Evolutionary conservation across 2,888 invertebrate species (phyloP).

Genomic region (Dicyrtoma fusca): DNA sequence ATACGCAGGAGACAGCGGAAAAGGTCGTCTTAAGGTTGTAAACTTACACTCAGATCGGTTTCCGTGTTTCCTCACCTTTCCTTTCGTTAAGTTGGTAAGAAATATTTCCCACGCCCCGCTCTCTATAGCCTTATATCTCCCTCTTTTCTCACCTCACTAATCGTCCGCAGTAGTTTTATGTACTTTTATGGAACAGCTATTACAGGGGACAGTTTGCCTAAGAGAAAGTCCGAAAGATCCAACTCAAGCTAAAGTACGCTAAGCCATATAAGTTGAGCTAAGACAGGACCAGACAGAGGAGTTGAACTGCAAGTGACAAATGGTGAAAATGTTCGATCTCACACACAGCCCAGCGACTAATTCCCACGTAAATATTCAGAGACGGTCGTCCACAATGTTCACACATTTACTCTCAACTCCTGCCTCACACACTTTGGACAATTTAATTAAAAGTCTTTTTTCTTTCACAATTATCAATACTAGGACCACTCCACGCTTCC

Average conservation of each 20-base stretch:
- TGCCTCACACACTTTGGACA: slow-evolving; percentile 3
- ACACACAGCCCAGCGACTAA: not conserved
- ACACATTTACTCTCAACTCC: slow-evolving; percentile 15
- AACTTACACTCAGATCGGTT: not conserved
- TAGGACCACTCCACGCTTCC: no score
- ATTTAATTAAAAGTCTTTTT: slow-evolving; percentile 21
- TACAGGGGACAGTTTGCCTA: no score
- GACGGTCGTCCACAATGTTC: no score
- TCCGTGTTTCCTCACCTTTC: not conserved
- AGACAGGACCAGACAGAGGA: no score
- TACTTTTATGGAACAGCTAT: not conserved
- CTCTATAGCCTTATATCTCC: not conserved
- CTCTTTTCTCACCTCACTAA: slow-evolving; percentile 14
- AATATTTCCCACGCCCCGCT: not conserved
- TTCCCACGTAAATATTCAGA: slow-evolving; percentile 24
- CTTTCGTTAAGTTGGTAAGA: not conserved
- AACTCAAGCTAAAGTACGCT: not conserved
- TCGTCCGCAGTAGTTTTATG: not conserved
- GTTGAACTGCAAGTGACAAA: not conserved
- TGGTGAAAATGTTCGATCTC: not conserved
- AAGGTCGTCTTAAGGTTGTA: no score
- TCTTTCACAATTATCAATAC: no score
- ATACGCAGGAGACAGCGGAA: no score
- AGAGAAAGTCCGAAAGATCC: not conserved
- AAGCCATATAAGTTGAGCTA: not conserved